Conservation (phyloP, 2,797 vertebrate genomes). For the Phrynocephalus guinanensis region DNA sequence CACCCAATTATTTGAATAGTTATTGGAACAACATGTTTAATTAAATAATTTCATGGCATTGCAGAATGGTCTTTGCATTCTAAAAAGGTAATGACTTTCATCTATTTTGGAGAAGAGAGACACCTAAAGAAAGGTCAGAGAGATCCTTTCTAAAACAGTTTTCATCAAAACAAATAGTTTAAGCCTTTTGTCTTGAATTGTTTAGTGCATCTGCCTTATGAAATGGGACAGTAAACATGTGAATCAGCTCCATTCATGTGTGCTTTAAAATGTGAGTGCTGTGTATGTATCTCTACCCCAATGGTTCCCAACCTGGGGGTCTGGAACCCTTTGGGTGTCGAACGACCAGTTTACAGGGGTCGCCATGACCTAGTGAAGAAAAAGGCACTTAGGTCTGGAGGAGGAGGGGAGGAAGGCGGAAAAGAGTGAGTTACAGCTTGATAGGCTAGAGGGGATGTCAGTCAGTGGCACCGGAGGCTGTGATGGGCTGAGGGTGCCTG, state of each 20-base stretch:
- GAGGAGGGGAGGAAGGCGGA: too few relatives aligned
- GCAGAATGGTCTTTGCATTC: background rate
- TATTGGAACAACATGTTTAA: slow-evolving; percentile 6
- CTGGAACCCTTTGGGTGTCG: too few relatives aligned
- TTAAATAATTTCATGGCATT: background rate
- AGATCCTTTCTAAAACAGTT: background rate
- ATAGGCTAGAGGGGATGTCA: too few relatives aligned
- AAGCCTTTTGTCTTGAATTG: too few relatives aligned
- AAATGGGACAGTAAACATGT: background rate
- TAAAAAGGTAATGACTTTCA: background rate
- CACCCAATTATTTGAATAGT: slow-evolving; percentile 7
- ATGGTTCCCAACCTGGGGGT: too few relatives aligned
- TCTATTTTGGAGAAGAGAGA: background rate
- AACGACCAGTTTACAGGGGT: too few relatives aligned
- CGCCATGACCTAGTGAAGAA: too few relatives aligned
- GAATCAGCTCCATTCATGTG: too few relatives aligned
- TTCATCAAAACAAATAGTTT: background rate
- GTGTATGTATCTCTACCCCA: background rate
- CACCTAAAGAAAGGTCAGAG: background rate
- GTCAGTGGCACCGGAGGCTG: too few relatives aligned
- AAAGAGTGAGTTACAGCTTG: too few relatives aligned
- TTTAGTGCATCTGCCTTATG: background rate
- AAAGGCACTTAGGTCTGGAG: too few relatives aligned
- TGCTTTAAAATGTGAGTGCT: background rate
- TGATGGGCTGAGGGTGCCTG: too few relatives aligned